Conservation (phyloP, 1,140 invertebrate species). For the Linepithema humile region DNA sequence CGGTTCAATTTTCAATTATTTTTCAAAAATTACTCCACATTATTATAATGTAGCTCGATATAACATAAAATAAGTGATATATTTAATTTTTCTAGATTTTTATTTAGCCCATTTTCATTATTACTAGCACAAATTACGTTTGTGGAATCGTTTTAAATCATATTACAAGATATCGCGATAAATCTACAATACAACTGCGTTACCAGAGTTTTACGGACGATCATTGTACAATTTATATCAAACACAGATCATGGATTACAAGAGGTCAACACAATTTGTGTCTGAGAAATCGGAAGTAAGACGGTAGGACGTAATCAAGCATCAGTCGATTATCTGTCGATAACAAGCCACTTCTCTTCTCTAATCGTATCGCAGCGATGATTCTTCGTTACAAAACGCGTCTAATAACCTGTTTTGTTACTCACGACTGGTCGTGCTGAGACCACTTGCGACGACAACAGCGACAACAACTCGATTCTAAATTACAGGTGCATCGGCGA, state of each 20-base stretch:
- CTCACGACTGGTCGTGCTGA: conserved; percentile 64
- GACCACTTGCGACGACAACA: conserved; percentile 57
- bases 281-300: conserved; percentile 51
- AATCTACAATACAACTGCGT: conserved; percentile 18
- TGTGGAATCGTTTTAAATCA: no score
- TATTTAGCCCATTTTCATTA: no score
- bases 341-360: conserved; percentile 56
- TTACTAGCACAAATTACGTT: no score
- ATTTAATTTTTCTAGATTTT: no score
- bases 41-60: no score
- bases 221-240: conserved; percentile 21
- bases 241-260: conserved; percentile 17
- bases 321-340: conserved; percentile 64
- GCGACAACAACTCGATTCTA: conserved; percentile 62
- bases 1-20: no score
- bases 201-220: neutral
- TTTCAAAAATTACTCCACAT: no score
- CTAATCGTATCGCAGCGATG: conserved; percentile 63
- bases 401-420: conserved; percentile 63
- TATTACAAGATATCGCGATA: no score
- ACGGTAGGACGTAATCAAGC: conserved; percentile 45
- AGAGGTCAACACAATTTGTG: conserved; percentile 4
- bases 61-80: no score
- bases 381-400: conserved; percentile 66
- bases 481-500: conserved; percentile 62